phyloP scores from a whole-genome alignment of 2,888 invertebrate genomes.

The Hesperia comma region DNA sequence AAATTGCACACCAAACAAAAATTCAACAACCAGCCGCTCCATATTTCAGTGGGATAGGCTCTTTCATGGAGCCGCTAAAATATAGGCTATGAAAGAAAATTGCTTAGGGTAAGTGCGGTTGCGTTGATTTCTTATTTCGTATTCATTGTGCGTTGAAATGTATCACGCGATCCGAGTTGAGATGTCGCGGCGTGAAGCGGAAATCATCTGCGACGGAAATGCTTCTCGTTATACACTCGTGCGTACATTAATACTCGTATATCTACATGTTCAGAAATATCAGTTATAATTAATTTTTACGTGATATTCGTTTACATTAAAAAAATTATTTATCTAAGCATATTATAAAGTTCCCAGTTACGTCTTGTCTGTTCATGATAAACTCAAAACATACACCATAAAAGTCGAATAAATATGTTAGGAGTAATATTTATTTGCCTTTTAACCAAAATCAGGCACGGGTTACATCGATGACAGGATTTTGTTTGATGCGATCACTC shows the following conservation, averaged over 20 bases:
- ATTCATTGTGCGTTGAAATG: conserved; percentile 77
- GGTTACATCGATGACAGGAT: too few species aligned
- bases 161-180: conserved; percentile 62
- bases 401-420: too few species aligned
- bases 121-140: conserved; percentile 79
- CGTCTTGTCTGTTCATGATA: too few species aligned
- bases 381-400: too few species aligned
- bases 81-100: conserved; percentile 77
- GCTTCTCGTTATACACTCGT: conserved; percentile 36
- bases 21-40: conserved; percentile 68
- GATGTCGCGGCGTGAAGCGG: conserved; percentile 53
- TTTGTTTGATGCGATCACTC: too few species aligned
- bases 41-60: conserved; percentile 68
- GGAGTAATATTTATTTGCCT: too few species aligned
- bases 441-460: too few species aligned
- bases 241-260: neutral
- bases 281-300: too few species aligned
- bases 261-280: neutral
- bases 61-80: conserved; percentile 62
- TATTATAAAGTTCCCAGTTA: too few species aligned
- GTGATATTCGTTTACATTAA: too few species aligned
- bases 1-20: conserved; percentile 78
- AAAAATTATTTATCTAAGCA: too few species aligned
- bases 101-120: conserved; percentile 72
- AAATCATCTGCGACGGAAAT: conserved; percentile 49